Evolutionary conservation across 2,888 invertebrate species (phyloP).

Genomic region (Chelonus formosanus): DNA sequence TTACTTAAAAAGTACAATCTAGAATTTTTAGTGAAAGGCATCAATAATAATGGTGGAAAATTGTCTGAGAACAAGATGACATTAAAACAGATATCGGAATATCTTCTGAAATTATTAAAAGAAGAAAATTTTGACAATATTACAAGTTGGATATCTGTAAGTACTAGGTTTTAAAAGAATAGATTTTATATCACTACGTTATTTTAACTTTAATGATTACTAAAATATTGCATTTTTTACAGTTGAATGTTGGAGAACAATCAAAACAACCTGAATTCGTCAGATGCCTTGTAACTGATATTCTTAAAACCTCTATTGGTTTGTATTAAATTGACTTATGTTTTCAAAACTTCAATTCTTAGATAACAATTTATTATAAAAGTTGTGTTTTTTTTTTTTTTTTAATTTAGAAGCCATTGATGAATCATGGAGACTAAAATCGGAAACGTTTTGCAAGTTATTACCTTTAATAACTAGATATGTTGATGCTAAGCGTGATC

Average conservation of each 20-base stretch:
- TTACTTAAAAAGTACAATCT: slow-evolving; percentile 1
- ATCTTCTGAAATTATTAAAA: background rate
- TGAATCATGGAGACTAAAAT: background rate
- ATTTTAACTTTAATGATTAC: background rate
- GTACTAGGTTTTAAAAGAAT: background rate
- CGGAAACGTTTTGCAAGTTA: background rate
- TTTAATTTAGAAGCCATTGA: background rate
- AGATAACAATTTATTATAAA: background rate
- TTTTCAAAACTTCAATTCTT: background rate
- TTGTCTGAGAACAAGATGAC: background rate
- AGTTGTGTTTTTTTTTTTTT: background rate
- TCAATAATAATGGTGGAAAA: background rate
- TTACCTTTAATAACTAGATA: background rate
- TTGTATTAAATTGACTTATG: background rate
- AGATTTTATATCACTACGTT: background rate
- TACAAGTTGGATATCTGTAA: slow-evolving; percentile 3
- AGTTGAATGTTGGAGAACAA: background rate
- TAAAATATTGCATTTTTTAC: background rate
- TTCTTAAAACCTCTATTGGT: slow-evolving; percentile 5
- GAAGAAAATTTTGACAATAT: background rate
- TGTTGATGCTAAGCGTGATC: background rate
- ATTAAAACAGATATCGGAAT: too few species aligned
- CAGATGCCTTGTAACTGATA: background rate
- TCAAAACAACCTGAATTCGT: background rate
- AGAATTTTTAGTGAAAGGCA: background rate